Conservation (phyloP, 2,888 invertebrate genomes). For the Scaeva pyrastri region DNA sequence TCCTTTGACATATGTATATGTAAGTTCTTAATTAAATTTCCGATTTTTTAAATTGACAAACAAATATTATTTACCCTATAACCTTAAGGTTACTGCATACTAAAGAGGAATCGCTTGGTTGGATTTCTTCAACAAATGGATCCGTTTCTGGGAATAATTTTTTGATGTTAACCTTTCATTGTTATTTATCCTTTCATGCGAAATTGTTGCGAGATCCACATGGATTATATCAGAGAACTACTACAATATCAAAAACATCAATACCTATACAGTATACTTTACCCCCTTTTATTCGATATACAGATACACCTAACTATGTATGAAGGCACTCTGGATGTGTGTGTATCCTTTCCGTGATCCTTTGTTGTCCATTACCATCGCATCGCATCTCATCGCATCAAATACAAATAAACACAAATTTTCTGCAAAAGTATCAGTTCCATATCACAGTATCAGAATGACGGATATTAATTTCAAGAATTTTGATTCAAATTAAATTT, state of each 20-base stretch:
- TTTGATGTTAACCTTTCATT: slow-evolving; percentile 37
- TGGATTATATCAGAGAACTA: slow-evolving; percentile 28
- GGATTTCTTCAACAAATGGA: slow-evolving; percentile 9
- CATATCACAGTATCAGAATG: neutral
- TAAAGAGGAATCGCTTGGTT: slow-evolving; percentile 23
- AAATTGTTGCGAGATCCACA: slow-evolving; percentile 40
- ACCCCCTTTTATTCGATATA: neutral
- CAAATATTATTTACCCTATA: slow-evolving; percentile 2
- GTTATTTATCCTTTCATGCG: slow-evolving; percentile 40
- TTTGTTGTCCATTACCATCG: too few species aligned
- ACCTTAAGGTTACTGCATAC: neutral
- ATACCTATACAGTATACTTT: neutral
- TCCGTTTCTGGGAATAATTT: slow-evolving; percentile 24
- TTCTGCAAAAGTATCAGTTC: neutral
- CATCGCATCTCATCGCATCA: too few species aligned
- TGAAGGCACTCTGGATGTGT: neutral
- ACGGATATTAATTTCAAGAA: slow-evolving; percentile 25
- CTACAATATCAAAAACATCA: slow-evolving; percentile 15
- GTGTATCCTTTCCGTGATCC: neutral
- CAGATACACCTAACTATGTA: too few species aligned
- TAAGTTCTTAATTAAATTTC: too few species aligned
- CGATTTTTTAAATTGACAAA: neutral
- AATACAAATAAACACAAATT: neutral
- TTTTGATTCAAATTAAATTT: slow-evolving; percentile 51
- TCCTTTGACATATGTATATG: too few species aligned